Conservation (phyloP, 2,113 vertebrate genomes). For the Formicarius rufipectus region DNA sequence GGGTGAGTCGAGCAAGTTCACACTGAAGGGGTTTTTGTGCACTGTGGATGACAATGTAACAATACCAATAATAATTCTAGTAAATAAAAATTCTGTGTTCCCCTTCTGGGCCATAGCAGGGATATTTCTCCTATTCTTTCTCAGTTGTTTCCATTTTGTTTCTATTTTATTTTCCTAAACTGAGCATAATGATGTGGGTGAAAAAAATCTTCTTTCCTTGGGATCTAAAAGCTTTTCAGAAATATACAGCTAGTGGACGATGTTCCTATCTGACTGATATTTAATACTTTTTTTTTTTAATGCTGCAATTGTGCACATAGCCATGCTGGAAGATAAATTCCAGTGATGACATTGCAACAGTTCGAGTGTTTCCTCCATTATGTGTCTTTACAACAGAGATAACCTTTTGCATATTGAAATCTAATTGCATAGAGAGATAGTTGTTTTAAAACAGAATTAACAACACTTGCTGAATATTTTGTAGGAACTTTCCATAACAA, state of each 20-base stretch:
- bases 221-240: not conserved
- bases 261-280: constrained; percentile 40
- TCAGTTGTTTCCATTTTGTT: not conserved
- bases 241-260: not conserved
- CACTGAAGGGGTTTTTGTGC: not conserved
- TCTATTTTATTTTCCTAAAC: not conserved
- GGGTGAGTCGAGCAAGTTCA: not conserved
- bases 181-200: not conserved
- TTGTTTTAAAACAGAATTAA: constrained; percentile 67
- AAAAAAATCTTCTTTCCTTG: not conserved
- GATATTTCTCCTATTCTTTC: not conserved
- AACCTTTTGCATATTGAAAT: constrained; percentile 75
- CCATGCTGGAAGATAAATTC: constrained; percentile 43
- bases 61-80: not conserved
- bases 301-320: constrained; percentile 53
- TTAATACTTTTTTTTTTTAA: constrained; percentile 60
- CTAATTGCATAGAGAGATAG: constrained; percentile 58
- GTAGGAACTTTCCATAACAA: constrained; percentile 47
- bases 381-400: constrained; percentile 61
- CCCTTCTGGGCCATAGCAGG: not conserved
- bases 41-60: not conserved
- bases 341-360: not conserved
- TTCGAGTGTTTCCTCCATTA: constrained; percentile 57
- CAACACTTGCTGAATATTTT: constrained; percentile 48
- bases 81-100: not conserved